Evolutionary conservation across 2,888 invertebrate genomes (phyloP).

Genomic region (Drosophila robusta): DNA sequence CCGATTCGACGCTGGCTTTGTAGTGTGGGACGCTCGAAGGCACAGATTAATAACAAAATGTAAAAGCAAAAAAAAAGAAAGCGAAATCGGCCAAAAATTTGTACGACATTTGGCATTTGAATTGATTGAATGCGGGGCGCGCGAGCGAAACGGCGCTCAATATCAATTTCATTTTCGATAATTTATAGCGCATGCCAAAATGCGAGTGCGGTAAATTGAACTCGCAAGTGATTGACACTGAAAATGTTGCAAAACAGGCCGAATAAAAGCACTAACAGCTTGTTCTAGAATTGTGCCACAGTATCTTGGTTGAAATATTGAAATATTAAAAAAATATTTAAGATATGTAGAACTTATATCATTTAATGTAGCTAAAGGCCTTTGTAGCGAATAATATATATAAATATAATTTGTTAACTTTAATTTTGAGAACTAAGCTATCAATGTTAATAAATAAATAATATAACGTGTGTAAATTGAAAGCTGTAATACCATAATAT

Average conservation of each 20-base stretch:
- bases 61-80: slow-evolving; percentile 11
- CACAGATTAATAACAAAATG: slow-evolving; percentile 65
- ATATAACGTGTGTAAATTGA: too few species aligned
- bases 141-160: slow-evolving; percentile 52
- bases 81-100: slow-evolving; percentile 38
- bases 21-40: slow-evolving; percentile 28
- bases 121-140: slow-evolving; percentile 71
- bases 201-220: slow-evolving; percentile 64
- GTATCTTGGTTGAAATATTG: too few species aligned
- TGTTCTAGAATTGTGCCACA: background rate
- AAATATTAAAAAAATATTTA: too few species aligned
- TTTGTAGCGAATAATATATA: too few species aligned
- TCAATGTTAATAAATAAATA: too few species aligned
- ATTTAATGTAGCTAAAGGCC: too few species aligned
- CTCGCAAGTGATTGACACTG: slow-evolving; percentile 49
- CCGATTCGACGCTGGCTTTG: slow-evolving; percentile 11
- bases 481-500: too few species aligned
- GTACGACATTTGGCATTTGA: slow-evolving; percentile 62
- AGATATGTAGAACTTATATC: too few species aligned
- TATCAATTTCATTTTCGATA: slow-evolving; percentile 58
- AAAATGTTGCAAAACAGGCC: slow-evolving; percentile 12
- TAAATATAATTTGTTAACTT: too few species aligned
- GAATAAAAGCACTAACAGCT: background rate
- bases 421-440: too few species aligned
- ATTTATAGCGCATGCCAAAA: slow-evolving; percentile 60